Percentiles rank a stretch among this genome's conserved stretches.
These are phyloP conservation scores for Silurus meridionalis DNA, from an alignment of 2,113 vertebrate species.

Conservation along the genomic window DNA sequence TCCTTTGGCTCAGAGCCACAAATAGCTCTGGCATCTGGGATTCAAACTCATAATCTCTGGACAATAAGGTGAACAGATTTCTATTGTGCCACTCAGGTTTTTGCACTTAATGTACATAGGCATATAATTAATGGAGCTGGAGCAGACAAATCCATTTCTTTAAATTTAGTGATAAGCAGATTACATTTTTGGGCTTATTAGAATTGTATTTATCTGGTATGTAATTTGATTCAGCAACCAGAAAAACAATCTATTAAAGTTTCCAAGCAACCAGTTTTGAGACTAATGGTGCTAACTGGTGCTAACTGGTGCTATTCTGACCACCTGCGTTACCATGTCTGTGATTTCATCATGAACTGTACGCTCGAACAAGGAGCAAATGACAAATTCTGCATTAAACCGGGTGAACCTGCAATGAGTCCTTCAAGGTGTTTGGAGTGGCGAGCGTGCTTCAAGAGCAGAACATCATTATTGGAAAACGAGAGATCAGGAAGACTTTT, in stretches of 20 bases:
- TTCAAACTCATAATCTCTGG: neutral
- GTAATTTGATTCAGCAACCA: neutral
- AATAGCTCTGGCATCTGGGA: neutral
- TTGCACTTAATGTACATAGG: neutral
- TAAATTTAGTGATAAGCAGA: neutral
- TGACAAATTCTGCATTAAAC: no score
- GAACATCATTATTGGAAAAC: no score
- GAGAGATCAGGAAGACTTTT: no score
- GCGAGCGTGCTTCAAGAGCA: no score
- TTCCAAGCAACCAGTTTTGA: neutral
- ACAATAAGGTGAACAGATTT: neutral
- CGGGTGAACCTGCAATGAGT: no score
- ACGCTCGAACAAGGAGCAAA: no score
- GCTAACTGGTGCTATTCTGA: no score
- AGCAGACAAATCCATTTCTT: neutral
- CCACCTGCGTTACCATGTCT: no score
- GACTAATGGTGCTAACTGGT: no score
- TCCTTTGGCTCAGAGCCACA: neutral
- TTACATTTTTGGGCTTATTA: neutral
- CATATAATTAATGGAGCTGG: neutral
- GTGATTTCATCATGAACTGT: no score
- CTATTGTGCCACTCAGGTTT: neutral
- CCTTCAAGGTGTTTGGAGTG: no score
- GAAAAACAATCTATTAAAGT: neutral
- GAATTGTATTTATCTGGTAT: neutral